phyloP scores from a whole-genome alignment of 2,113 vertebrate genomes.

The Callipepla californica region DNA sequence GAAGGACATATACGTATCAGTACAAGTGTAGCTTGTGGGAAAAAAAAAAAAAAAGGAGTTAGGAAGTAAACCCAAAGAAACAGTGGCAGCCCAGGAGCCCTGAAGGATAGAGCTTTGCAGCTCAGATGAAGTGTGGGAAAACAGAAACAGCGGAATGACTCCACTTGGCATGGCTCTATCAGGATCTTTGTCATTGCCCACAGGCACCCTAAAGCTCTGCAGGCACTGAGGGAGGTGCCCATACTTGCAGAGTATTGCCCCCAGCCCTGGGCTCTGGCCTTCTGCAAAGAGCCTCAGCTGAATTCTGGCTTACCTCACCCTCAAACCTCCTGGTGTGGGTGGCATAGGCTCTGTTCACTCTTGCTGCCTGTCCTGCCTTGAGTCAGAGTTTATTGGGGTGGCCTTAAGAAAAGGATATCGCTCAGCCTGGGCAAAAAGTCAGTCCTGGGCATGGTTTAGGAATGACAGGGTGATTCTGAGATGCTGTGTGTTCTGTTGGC shows the following conservation, averaged over 20 bases:
- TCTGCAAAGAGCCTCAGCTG: neutral
- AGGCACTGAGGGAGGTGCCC: neutral
- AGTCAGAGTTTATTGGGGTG: neutral
- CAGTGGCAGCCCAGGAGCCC: neutral
- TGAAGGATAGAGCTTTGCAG: neutral
- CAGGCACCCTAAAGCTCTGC: fast-evolving
- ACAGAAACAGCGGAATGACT: neutral
- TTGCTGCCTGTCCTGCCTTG: neutral
- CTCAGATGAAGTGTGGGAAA: neutral
- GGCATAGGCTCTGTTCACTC: neutral
- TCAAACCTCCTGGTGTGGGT: neutral
- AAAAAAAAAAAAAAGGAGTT: neutral
- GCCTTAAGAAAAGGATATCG: neutral
- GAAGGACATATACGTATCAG: fast-evolving
- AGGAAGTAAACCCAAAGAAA: neutral
- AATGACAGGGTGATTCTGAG: fast-evolving
- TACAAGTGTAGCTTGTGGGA: neutral
- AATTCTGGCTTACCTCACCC: neutral
- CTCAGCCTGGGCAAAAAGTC: neutral
- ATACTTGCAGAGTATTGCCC: neutral
- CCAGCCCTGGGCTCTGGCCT: neutral
- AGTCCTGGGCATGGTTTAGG: neutral
- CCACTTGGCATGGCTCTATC: neutral
- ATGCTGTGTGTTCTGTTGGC: neutral
- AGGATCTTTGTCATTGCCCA: neutral